Percentiles rank a stretch among this genome's conserved stretches.
Evolutionary conservation across 2,797 vertebrate genomes (phyloP).

Genomic region (Choloepus didactylus): DNA sequence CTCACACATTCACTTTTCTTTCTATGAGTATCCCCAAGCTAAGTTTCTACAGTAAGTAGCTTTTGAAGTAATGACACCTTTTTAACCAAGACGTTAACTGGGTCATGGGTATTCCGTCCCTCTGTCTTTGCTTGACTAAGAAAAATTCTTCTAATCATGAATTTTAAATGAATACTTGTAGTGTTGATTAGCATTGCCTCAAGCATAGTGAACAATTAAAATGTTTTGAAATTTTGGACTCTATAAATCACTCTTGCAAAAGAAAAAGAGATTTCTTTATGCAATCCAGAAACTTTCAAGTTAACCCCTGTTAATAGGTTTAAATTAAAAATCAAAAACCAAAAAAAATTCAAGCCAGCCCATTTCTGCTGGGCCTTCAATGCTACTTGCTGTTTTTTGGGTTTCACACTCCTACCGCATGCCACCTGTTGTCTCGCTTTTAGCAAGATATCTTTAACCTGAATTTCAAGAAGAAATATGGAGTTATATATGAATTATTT

Average conservation of each 20-base stretch:
- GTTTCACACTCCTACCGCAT: neutral
- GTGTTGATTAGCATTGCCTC: constrained; percentile 68
- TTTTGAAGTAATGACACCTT: constrained; percentile 17
- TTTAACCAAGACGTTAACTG: constrained; percentile 42
- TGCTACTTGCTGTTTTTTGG: neutral
- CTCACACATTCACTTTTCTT: neutral
- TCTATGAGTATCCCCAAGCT: neutral
- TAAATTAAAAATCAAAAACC: neutral
- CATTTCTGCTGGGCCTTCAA: neutral
- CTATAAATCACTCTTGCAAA: neutral
- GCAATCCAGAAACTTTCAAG: neutral
- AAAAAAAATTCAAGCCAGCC: neutral
- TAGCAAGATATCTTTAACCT: neutral
- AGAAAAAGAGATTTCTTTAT: neutral
- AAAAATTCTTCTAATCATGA: constrained; percentile 67
- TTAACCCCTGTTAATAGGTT: neutral
- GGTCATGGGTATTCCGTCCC: neutral
- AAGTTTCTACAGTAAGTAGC: neutral
- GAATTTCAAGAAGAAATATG: neutral
- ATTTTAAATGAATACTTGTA: constrained; percentile 69
- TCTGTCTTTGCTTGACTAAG: constrained; percentile 50
- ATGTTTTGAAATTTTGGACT: constrained; percentile 29
- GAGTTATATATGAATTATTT: neutral
- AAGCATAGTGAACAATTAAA: constrained; percentile 36
- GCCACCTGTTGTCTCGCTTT: neutral